phyloP scores from a whole-genome alignment of 1,140 invertebrate species.

The Bombus waltoni region DNA sequence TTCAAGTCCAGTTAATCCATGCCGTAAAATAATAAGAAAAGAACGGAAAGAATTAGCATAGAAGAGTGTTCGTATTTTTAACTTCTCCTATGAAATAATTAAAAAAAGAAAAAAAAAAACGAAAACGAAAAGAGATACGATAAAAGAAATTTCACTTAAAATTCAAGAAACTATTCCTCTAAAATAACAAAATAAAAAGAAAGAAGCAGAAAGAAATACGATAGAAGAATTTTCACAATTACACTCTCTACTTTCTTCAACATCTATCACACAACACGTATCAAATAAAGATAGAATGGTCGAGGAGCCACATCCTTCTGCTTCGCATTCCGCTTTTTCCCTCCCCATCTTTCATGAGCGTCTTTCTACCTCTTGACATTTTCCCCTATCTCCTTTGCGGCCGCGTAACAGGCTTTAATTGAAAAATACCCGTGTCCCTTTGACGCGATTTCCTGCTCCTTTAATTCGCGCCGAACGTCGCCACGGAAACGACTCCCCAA shows the following conservation, averaged over 20 bases:
- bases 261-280: not conserved
- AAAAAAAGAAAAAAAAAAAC: no score
- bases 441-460: not conserved
- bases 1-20: no score
- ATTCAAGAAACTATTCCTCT: no score
- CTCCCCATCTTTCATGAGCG: not conserved
- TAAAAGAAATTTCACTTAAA: no score
- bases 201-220: not conserved
- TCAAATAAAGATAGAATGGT: not conserved
- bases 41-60: no score
- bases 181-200: not conserved
- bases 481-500: not conserved
- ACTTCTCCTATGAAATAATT: no score
- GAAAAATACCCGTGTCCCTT: slow-evolving; percentile 27
- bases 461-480: not conserved
- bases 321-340: not conserved
- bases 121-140: no score
- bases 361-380: not conserved
- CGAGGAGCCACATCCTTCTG: no score
- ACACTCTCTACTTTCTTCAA: not conserved
- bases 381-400: not conserved
- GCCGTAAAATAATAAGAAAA: no score
- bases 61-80: no score
- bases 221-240: not conserved
- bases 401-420: slow-evolving; percentile 22